Base-by-base conservation (phyloP, 2,888 invertebrate genomes). In the Resseliella maxima region DNA sequence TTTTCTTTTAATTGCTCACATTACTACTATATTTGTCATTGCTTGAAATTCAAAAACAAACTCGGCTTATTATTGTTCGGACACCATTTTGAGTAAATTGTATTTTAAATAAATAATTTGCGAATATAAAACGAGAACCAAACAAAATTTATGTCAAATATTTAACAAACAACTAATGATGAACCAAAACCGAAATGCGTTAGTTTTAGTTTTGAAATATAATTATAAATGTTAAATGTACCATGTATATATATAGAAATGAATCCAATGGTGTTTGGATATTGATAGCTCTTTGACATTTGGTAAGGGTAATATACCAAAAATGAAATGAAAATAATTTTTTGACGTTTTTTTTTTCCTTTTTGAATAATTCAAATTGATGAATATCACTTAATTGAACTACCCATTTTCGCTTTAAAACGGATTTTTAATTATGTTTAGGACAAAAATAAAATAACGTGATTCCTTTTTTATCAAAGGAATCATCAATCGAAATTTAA, bases 391-490 rank as follows among this genome's bases (percentile, higher is more conserved):
- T n/a, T 59, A 59, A 59, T 59, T 59, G 46, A 50, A 24, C 24
- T 59, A 59, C 59, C 12, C 15, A 31, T 72, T 1, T 35, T 31
- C 12, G 72, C 72, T 72, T 72, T 31, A 1, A 72, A 72, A 72
- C 72, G 72, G 72, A 72, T 72, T 72, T 72, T 72, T 72, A 72
- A 72, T 72, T 72, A 72, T 72, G 72, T 72, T 72, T 72, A 72
- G 59, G 15, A 24, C 27, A 59, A 59, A 24, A 50, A 59, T 24
- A 6, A 59, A 59, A 59, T 15, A 24, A 24, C 3, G 10, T 24
- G 24, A 24, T 59, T 59, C 10, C 2, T 59, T 59, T 59, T 59
- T 50, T 50, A 8, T 41, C 41, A 41, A 41, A 50, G 15, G 59
- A 59, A 59, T 59, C 24, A 24, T 59, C 59, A 59, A 59, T 59